A percentile compares a stretch with the other conserved stretches of the same genome.
These are phyloP conservation scores for Cacoxenus indagator DNA, from an alignment of 2,888 invertebrate species.

Conservation along the genomic window DNA sequence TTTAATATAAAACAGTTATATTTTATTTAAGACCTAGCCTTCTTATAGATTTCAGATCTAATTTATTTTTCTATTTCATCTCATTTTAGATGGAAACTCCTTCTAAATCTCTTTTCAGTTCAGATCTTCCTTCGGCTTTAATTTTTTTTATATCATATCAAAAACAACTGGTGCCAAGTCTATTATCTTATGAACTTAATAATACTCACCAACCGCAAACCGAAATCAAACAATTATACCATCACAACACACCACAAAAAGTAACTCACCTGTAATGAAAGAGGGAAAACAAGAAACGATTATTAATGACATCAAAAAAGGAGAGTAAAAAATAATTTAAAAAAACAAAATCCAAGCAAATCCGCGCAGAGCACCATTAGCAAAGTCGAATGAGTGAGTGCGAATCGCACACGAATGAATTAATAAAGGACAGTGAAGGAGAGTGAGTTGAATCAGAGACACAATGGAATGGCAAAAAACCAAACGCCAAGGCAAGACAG, in stretches of 20 bases:
- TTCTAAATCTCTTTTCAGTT: too few relatives aligned
- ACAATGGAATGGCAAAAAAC: constrained; percentile 13
- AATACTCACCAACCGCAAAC: constrained; percentile 32
- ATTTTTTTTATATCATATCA: too few relatives aligned
- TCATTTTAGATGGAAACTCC: too few relatives aligned
- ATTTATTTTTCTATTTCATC: too few relatives aligned
- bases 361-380: neutral
- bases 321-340: neutral
- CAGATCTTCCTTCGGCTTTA: too few relatives aligned
- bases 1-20: too few relatives aligned
- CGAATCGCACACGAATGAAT: neutral
- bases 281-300: constrained; percentile 19
- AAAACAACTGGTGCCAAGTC: too few relatives aligned
- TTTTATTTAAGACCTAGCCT: too few relatives aligned
- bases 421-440: constrained; percentile 10
- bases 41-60: too few relatives aligned
- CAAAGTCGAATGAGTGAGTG: neutral
- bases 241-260: neutral
- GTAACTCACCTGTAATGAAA: constrained; percentile 47
- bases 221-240: neutral
- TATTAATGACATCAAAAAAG: constrained; percentile 15
- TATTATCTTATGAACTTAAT: too few relatives aligned
- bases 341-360: constrained; percentile 2
- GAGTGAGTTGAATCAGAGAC: constrained; percentile 7
- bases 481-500: neutral